Conservation (phyloP, 2,113 vertebrate species). For the Ifrita kowaldi region DNA sequence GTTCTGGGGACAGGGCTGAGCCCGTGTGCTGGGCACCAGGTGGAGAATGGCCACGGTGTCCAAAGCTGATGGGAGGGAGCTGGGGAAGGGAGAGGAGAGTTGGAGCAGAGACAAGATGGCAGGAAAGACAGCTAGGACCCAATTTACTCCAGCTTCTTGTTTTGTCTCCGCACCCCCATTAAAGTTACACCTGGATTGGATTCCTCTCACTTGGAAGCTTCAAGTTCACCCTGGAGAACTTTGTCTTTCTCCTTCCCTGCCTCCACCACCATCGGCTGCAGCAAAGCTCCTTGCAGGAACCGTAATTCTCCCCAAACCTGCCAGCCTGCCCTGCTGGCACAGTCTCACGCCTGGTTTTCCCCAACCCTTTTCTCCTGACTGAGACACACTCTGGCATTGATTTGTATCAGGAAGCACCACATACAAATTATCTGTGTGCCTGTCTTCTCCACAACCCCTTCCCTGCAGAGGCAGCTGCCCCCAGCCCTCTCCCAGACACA, state of each 20-base stretch:
- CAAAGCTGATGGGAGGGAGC: neutral
- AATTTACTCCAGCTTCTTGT: neutral
- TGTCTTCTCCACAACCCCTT: neutral
- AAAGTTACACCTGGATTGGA: neutral
- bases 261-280: neutral
- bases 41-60: fast-evolving
- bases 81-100: neutral
- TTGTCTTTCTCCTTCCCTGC: neutral
- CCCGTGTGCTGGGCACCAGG: fast-evolving
- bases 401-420: neutral
- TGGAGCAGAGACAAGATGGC: neutral
- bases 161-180: neutral
- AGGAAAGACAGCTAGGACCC: neutral
- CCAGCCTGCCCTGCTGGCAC: neutral
- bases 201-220: neutral
- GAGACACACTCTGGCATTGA: neutral
- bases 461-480: neutral
- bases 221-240: neutral
- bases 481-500: neutral
- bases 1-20: neutral
- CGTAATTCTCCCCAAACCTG: fast-evolving
- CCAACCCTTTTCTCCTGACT: neutral
- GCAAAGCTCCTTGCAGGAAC: neutral
- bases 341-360: neutral
- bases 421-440: fast-evolving